Conservation (phyloP, 1,140 invertebrate genomes). For the Drosophila insularis region DNA sequence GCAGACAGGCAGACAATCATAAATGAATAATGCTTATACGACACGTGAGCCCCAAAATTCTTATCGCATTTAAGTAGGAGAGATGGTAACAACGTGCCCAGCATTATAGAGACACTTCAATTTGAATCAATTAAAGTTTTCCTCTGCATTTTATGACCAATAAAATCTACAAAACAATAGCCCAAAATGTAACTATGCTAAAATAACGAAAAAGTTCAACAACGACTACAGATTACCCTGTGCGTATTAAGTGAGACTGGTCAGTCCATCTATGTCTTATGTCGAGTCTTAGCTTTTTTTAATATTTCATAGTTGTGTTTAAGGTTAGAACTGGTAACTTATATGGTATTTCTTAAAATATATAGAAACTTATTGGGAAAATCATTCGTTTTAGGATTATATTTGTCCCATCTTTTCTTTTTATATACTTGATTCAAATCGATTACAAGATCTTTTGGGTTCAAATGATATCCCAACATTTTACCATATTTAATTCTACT, state of each 20-base stretch:
- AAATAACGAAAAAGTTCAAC: neutral
- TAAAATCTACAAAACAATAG: conserved; percentile 36
- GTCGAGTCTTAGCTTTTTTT: too few relatives aligned
- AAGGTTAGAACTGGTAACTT: too few relatives aligned
- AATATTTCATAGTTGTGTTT: too few relatives aligned
- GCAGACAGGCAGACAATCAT: neutral
- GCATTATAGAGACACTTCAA: conserved; percentile 26
- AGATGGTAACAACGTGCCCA: conserved; percentile 27
- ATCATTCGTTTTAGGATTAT: too few relatives aligned
- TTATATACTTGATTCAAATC: too few relatives aligned
- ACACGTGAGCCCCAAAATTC: conserved; percentile 4
- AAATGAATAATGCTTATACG: conserved; percentile 15
- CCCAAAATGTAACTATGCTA: neutral
- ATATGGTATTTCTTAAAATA: too few relatives aligned
- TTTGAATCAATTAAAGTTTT: conserved; percentile 42
- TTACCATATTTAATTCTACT: too few relatives aligned
- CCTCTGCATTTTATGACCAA: conserved; percentile 17
- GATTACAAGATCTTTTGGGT: too few relatives aligned
- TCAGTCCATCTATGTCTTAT: too few relatives aligned
- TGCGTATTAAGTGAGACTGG: neutral
- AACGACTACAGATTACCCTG: neutral
- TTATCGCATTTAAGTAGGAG: neutral
- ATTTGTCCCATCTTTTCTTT: too few relatives aligned
- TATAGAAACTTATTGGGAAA: too few relatives aligned
- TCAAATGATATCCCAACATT: too few relatives aligned